Percentiles rank a stretch among this genome's conserved stretches.
Evolutionary conservation across 2,113 vertebrate species (phyloP).

Genomic region (Octodon degus): DNA sequence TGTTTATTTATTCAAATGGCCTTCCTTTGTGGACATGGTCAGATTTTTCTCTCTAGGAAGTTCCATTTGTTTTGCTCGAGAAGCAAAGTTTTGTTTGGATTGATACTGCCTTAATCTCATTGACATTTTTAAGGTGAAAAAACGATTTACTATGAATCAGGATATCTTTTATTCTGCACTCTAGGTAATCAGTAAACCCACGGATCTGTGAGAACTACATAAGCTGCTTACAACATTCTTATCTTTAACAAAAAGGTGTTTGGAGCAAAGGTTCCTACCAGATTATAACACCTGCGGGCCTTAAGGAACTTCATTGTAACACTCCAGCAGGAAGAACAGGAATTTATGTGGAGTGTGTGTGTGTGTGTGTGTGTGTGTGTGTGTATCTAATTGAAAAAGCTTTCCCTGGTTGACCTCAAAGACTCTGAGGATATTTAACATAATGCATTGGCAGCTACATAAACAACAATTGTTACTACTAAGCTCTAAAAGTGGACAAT

Average conservation of each 20-base stretch:
- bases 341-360: not conserved
- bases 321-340: not conserved
- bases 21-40: not conserved
- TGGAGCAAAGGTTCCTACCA: not conserved
- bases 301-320: not conserved
- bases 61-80: not conserved
- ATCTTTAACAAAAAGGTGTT: not conserved
- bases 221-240: not conserved
- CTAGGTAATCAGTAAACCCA: not conserved
- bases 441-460: too few species aligned
- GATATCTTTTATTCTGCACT: not conserved
- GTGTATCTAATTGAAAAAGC: not conserved
- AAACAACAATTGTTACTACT: not conserved
- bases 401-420: not conserved
- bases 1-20: not conserved
- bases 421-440: not conserved
- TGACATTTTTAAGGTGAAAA: not conserved
- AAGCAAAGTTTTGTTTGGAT: not conserved
- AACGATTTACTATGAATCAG: not conserved
- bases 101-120: not conserved
- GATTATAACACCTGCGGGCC: too few species aligned
- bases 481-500: not conserved
- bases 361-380: not conserved
- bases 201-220: not conserved
- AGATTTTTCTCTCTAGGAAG: not conserved